Conservation (phyloP, 1,140 invertebrate species). For the Sipha flava region DNA sequence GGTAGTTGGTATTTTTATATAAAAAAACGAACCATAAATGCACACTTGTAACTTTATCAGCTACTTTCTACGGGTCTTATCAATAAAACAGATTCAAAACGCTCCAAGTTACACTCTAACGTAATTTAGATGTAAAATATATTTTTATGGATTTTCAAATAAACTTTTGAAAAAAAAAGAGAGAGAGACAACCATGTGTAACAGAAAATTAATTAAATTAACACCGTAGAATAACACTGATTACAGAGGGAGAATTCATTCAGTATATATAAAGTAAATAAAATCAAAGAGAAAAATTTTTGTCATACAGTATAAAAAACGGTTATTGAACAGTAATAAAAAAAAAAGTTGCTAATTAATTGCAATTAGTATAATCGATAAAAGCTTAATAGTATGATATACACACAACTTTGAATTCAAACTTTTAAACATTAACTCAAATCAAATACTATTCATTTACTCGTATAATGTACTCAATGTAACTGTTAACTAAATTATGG, state of each 20-base stretch:
- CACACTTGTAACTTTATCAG: no score
- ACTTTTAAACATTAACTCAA: neutral
- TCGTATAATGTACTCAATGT: no score
- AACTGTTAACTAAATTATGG: no score
- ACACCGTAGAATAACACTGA: neutral
- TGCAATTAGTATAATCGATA: neutral
- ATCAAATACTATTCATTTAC: no score
- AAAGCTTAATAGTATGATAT: neutral
- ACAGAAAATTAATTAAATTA: conserved; percentile 6
- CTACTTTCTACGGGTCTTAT: no score
- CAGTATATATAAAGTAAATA: neutral
- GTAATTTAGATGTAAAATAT: neutral
- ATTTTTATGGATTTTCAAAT: neutral
- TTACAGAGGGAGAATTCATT: neutral
- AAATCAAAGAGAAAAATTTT: neutral
- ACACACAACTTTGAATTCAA: neutral
- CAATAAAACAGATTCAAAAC: neutral
- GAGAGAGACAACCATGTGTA: neutral
- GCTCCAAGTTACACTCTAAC: neutral
- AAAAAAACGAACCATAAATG: no score
- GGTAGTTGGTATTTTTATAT: no score
- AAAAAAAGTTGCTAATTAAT: neutral
- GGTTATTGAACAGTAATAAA: neutral
- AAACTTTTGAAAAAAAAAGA: neutral
- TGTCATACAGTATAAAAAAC: neutral